These are phyloP conservation scores for Echinarachnius parma DNA, from an alignment of 53 echinoderm and acorn worm species.

Conservation along the genomic window DNA sequence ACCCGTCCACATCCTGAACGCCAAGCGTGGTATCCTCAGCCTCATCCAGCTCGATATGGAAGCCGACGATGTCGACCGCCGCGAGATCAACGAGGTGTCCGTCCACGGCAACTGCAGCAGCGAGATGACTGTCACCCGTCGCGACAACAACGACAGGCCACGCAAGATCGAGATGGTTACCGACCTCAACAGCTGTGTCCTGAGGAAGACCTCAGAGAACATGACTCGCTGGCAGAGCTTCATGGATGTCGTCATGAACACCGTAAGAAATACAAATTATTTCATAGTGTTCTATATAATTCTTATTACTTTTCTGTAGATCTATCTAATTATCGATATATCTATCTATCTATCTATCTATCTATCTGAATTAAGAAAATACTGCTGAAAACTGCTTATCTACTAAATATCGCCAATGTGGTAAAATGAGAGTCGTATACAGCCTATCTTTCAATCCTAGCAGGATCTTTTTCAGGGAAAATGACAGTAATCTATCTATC, in stretches of 20 bases:
- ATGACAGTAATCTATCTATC: too few relatives aligned
- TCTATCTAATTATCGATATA: too few relatives aligned
- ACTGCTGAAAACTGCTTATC: too few relatives aligned
- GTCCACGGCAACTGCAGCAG: constrained; percentile 58
- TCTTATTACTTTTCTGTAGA: too few relatives aligned
- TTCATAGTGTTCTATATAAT: too few relatives aligned
- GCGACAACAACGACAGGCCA: background rate
- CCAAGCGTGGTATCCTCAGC: constrained; percentile 66
- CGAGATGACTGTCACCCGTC: constrained; percentile 1
- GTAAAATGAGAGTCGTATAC: too few relatives aligned
- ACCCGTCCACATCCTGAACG: constrained; percentile 63
- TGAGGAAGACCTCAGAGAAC: background rate
- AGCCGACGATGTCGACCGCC: constrained; percentile 12
- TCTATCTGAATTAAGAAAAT: too few relatives aligned
- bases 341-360: too few relatives aligned
- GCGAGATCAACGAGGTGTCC: constrained; percentile 21
- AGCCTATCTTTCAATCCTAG: too few relatives aligned
- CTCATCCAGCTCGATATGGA: constrained; percentile 48
- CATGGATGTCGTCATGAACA: background rate
- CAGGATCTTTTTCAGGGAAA: too few relatives aligned
- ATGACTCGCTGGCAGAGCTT: constrained; percentile 5
- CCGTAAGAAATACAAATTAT: constrained; percentile 7
- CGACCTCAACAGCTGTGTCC: background rate
- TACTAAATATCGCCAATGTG: too few relatives aligned
- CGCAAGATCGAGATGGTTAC: background rate